Evolutionary conservation across 2,113 vertebrate genomes (phyloP).

Genomic region (Forbesichthys papilliferus): DNA sequence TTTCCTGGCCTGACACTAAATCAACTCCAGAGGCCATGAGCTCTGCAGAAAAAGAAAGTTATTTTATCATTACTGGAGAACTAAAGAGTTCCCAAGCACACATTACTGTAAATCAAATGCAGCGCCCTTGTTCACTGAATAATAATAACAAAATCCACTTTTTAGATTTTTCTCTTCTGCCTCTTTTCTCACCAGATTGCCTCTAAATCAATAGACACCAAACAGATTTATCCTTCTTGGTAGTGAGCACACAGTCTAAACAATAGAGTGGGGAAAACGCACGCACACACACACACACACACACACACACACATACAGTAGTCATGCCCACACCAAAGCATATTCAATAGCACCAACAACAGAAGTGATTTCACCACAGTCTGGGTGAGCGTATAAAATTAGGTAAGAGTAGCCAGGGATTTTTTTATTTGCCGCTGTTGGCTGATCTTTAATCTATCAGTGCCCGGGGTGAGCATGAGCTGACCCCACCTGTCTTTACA

Average conservation of each 20-base stretch:
- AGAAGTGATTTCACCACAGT: constrained; percentile 36
- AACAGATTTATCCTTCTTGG: constrained; percentile 42
- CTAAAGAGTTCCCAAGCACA: constrained; percentile 56
- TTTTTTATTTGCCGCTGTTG: constrained; percentile 52
- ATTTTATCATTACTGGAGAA: constrained; percentile 64
- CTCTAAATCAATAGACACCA: constrained; percentile 56
- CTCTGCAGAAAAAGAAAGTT: constrained; percentile 46
- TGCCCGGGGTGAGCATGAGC: constrained; percentile 63
- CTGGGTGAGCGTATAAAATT: constrained; percentile 37
- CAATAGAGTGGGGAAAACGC: neutral
- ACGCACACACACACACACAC: too few species aligned
- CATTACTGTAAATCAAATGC: constrained; percentile 64
- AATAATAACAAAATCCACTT: constrained; percentile 31
- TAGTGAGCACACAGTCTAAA: constrained; percentile 26
- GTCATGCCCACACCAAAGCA: constrained; percentile 7
- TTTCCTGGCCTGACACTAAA: constrained; percentile 57
- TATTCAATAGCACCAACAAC: constrained; percentile 39
- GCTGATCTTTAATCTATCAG: constrained; percentile 71
- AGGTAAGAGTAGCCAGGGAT: constrained; percentile 46
- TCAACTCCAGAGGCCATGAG: constrained; percentile 56
- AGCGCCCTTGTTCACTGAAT: constrained; percentile 45
- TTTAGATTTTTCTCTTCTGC: constrained; percentile 34
- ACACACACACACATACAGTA: constrained; percentile 1
- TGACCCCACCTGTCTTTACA: constrained; percentile 62
- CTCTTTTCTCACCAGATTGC: constrained; percentile 39